phyloP scores from a whole-genome alignment of 2,113 vertebrate species.

The Tetraodon nigroviridis region DNA sequence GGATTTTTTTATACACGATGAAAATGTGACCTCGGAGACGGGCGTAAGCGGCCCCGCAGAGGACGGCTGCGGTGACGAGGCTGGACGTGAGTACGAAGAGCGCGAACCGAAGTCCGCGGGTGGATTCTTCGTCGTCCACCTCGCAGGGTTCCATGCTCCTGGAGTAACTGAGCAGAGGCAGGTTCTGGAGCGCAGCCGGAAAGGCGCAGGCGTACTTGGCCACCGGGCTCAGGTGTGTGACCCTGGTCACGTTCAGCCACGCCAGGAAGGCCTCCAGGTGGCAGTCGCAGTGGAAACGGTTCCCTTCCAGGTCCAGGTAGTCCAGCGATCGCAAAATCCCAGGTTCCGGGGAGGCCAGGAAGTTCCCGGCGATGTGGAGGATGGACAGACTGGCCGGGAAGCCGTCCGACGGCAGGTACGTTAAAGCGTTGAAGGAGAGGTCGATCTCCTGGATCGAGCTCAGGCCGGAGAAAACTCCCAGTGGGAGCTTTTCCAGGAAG shows the following conservation, averaged over 20 bases:
- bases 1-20: conserved; percentile 72
- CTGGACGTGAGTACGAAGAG: conserved; percentile 66
- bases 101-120: conserved; percentile 61
- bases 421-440: conserved; percentile 79
- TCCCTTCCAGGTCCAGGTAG: conserved; percentile 70
- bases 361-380: conserved; percentile 78
- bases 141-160: conserved; percentile 48
- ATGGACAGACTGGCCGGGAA: conserved; percentile 74
- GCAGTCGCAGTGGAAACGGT: conserved; percentile 82
- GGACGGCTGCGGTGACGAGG: conserved; percentile 34
- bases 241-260: conserved; percentile 78
- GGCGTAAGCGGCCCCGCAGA: conserved; percentile 46
- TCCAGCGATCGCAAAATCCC: conserved; percentile 67
- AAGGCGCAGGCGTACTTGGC: conserved; percentile 70
- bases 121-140: conserved; percentile 55
- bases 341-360: conserved; percentile 79
- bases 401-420: conserved; percentile 58
- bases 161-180: conserved; percentile 55
- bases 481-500: conserved; percentile 75
- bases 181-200: conserved; percentile 57
- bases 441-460: conserved; percentile 71
- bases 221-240: conserved; percentile 54
- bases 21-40: conserved; percentile 75
- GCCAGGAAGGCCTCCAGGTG: conserved; percentile 68
- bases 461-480: conserved; percentile 76